Conservation (phyloP, 2,888 invertebrate genomes). For the Chaitophorus viminalis region DNA sequence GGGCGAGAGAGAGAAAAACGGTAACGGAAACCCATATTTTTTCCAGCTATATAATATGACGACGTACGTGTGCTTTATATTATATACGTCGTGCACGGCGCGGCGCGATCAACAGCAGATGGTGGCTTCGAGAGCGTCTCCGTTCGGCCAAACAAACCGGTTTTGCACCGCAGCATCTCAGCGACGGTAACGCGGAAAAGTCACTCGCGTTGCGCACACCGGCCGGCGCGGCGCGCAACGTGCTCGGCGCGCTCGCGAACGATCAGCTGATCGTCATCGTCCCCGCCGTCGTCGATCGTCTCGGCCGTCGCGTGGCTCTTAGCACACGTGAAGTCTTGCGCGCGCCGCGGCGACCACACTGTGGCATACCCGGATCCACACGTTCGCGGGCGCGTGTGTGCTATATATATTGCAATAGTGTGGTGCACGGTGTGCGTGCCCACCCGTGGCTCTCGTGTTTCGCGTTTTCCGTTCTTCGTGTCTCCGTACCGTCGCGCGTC, state of each 20-base stretch:
- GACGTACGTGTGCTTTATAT: background rate
- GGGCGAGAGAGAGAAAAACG: background rate
- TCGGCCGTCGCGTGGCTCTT: background rate
- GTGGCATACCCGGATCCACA: background rate
- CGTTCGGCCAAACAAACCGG: constrained; percentile 28
- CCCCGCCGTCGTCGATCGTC: background rate
- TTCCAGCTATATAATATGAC: background rate
- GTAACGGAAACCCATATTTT: background rate
- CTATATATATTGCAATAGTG: too few relatives aligned
- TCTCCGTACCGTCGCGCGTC: too few relatives aligned
- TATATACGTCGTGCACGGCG: background rate
- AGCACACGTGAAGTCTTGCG: background rate
- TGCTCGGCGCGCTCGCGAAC: constrained; percentile 18
- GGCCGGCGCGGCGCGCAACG: background rate
- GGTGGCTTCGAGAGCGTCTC: background rate
- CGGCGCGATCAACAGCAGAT: constrained; percentile 33
- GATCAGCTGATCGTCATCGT: constrained; percentile 44
- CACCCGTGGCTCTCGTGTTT: too few relatives aligned
- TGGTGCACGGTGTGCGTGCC: too few relatives aligned
- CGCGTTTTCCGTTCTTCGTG: too few relatives aligned
- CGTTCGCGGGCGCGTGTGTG: background rate
- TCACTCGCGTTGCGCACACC: background rate
- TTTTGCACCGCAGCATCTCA: background rate
- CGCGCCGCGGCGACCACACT: background rate
- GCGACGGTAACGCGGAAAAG: constrained; percentile 20